phyloP scores from a whole-genome alignment of 2,113 vertebrate genomes.

The Bolborhynchus lineola region DNA sequence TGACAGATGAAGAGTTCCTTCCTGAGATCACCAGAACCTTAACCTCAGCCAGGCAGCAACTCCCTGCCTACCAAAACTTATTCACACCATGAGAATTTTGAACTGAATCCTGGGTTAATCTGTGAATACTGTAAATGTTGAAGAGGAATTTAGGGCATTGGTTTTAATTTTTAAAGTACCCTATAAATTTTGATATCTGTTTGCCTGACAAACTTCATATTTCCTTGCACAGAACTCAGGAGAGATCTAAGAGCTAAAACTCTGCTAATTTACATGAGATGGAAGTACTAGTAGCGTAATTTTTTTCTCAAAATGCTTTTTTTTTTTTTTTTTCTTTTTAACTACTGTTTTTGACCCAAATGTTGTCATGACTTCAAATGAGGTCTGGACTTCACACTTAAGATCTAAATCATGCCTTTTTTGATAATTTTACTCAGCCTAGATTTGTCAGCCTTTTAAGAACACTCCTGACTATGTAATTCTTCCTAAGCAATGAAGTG shows the following conservation, averaged over 20 bases:
- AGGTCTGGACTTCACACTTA: neutral
- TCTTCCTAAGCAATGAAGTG: neutral
- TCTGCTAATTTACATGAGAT: neutral
- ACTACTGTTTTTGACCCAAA: neutral
- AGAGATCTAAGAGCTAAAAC: neutral
- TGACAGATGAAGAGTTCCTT: neutral
- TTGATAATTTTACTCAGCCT: neutral
- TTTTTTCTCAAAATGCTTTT: neutral
- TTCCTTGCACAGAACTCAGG: neutral
- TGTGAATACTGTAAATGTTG: neutral
- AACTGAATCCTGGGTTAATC: neutral
- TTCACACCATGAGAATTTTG: neutral
- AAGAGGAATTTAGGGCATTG: neutral
- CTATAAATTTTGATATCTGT: neutral
- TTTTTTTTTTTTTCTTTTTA: neutral
- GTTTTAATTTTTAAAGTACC: slow-evolving; percentile 28
- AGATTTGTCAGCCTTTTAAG: neutral
- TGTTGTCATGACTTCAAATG: neutral
- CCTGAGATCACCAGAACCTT: neutral
- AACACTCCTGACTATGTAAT: neutral
- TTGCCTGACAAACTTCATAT: neutral
- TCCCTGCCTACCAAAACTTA: neutral
- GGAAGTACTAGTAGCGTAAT: neutral
- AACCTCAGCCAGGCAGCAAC: neutral
- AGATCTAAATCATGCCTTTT: neutral